Evolutionary conservation across 2,797 vertebrate species (phyloP).

Genomic region (Cossypha dichroa): DNA sequence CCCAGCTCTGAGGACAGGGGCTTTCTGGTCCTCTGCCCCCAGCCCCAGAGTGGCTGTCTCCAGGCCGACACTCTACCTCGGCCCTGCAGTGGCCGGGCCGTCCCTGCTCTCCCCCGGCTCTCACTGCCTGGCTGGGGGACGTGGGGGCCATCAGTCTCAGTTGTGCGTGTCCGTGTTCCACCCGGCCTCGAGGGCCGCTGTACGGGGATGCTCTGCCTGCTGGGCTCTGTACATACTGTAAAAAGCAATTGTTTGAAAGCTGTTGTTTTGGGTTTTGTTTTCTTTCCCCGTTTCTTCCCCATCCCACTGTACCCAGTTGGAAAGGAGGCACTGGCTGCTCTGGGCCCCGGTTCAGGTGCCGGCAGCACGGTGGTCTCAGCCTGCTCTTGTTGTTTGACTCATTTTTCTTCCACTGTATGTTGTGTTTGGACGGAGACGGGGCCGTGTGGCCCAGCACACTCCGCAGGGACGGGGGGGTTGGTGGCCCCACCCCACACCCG

Average conservation of each 20-base stretch:
- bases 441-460: accelerated
- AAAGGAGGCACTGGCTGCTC: neutral
- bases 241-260: slow-evolving; percentile 77
- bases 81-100: neutral
- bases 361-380: accelerated
- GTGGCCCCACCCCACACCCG: accelerated
- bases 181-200: slow-evolving; percentile 39
- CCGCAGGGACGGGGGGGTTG: neutral
- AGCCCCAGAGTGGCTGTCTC: neutral
- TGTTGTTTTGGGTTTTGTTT: slow-evolving; percentile 68
- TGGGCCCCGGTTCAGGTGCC: accelerated
- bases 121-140: neutral
- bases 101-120: neutral
- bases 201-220: slow-evolving; percentile 58
- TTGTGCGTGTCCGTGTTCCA: slow-evolving; percentile 41
- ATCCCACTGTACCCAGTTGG: slow-evolving; percentile 5
- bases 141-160: neutral
- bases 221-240: slow-evolving; percentile 80
- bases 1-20: slow-evolving; percentile 10
- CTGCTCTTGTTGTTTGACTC: neutral
- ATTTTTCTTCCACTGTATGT: neutral
- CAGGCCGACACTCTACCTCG: slow-evolving; percentile 10
- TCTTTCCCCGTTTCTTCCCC: slow-evolving; percentile 23
- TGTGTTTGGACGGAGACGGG: neutral
- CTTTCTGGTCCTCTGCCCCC: slow-evolving; percentile 58